A percentile compares a stretch with the other conserved stretches of the same genome.
Evolutionary conservation across 2,113 vertebrate genomes (phyloP).

Genomic region (Pteruthius melanotis): DNA sequence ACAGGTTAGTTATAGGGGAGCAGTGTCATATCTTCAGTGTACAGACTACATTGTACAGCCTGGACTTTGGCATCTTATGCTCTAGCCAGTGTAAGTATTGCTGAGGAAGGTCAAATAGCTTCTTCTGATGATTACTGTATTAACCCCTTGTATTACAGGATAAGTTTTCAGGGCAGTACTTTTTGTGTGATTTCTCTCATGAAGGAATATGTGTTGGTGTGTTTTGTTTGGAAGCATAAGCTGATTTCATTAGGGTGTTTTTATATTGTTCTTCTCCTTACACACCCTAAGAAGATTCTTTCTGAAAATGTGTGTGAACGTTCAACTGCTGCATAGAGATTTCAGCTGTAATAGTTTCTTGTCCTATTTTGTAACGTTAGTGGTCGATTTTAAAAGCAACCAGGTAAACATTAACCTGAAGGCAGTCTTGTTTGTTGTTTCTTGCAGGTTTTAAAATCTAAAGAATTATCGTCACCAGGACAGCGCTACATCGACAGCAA

Average conservation of each 20-base stretch:
- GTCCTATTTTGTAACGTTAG: not conserved
- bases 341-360: not conserved
- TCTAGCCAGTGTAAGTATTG: not conserved
- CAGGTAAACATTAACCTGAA: not conserved
- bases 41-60: not conserved
- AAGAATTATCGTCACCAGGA: conserved; percentile 85
- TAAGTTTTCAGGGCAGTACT: not conserved
- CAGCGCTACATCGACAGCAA: conserved; percentile 97
- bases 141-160: not conserved
- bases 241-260: not conserved
- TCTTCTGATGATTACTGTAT: not conserved
- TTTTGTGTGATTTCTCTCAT: not conserved
- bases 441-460: conserved; percentile 88
- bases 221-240: not conserved
- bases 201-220: not conserved
- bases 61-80: not conserved
- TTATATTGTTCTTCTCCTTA: not conserved
- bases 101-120: not conserved
- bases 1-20: not conserved
- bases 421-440: not conserved
- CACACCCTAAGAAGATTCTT: not conserved
- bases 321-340: not conserved
- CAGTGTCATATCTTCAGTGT: not conserved
- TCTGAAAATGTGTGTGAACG: not conserved
- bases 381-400: not conserved